Conservation (phyloP, 1,140 invertebrate genomes). For the Adelges cooleyi region DNA sequence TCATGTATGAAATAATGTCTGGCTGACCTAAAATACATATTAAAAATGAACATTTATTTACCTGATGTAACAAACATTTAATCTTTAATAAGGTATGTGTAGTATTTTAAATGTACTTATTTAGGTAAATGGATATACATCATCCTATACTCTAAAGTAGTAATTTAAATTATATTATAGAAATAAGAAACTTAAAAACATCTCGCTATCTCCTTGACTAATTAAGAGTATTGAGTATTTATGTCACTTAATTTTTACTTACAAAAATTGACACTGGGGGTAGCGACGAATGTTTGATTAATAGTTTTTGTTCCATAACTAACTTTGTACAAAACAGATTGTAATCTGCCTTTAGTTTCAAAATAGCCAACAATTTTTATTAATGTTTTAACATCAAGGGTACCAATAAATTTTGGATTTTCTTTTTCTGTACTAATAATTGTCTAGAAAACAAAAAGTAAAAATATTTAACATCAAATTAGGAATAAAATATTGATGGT, state of each 20-base stretch:
- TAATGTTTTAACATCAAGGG: slow-evolving; percentile 17
- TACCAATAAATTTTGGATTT: slow-evolving; percentile 21
- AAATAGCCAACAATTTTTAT: slow-evolving; percentile 11
- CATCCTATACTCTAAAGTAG: too few relatives aligned
- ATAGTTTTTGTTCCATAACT: slow-evolving; percentile 11
- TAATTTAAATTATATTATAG: too few relatives aligned
- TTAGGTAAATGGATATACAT: too few relatives aligned
- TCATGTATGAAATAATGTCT: background rate
- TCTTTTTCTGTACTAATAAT: slow-evolving; percentile 18
- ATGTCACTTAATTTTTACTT: background rate
- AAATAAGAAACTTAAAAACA: too few relatives aligned
- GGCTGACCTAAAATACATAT: background rate
- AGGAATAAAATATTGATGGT: too few relatives aligned
- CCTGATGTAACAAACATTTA: too few relatives aligned
- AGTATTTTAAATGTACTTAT: too few relatives aligned
- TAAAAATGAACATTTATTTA: too few relatives aligned
- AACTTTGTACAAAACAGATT: slow-evolving; percentile 1
- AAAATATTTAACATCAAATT: background rate
- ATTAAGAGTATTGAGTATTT: too few relatives aligned
- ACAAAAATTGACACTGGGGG: slow-evolving; percentile 7
- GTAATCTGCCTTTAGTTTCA: background rate
- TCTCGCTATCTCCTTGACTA: too few relatives aligned
- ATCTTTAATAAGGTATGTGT: too few relatives aligned
- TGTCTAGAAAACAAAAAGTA: background rate
- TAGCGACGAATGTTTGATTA: slow-evolving; percentile 12